Evolutionary conservation across 1,140 invertebrate species (phyloP).

Genomic region (Pogonognathellus flavescens): DNA sequence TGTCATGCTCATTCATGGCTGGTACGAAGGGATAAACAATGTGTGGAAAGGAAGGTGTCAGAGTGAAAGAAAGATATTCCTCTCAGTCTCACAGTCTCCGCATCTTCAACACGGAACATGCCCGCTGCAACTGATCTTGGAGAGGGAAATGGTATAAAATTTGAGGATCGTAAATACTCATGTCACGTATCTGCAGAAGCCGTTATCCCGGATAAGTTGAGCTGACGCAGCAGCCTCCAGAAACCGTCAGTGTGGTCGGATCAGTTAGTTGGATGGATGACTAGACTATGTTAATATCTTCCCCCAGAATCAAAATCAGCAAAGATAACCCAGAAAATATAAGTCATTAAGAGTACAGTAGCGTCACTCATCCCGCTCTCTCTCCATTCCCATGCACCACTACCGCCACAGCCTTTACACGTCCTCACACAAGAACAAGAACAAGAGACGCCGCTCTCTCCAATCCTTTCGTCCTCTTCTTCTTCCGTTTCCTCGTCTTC

Average conservation of each 20-base stretch:
- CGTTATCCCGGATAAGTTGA: slow-evolving; percentile 65
- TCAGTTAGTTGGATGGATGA: slow-evolving; percentile 48
- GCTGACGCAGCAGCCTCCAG: slow-evolving; percentile 48
- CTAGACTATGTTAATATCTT: slow-evolving; percentile 50
- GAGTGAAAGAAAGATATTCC: slow-evolving; percentile 29
- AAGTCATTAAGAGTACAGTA: slow-evolving; percentile 57
- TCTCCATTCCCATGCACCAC: neutral
- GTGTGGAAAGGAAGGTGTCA: slow-evolving; percentile 47
- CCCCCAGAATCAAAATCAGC: slow-evolving; percentile 59
- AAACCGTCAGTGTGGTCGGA: slow-evolving; percentile 46
- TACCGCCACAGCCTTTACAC: slow-evolving; percentile 44
- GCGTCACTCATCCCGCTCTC: slow-evolving; percentile 51
- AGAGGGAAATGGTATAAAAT: slow-evolving; percentile 66
- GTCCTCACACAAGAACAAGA: slow-evolving; percentile 22
- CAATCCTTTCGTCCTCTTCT: neutral
- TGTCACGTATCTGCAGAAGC: slow-evolving; percentile 65
- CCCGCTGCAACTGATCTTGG: slow-evolving; percentile 11
- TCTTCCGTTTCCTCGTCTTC: neutral
- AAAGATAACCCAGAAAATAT: slow-evolving; percentile 53
- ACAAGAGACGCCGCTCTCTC: neutral
- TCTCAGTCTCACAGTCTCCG: slow-evolving; percentile 11
- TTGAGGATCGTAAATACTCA: slow-evolving; percentile 67
- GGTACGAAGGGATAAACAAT: slow-evolving; percentile 43
- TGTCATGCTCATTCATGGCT: slow-evolving; percentile 48
- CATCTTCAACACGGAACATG: slow-evolving; percentile 12